Percentiles rank a stretch among this genome's conserved stretches.
phyloP scores from a whole-genome alignment of 2,888 invertebrate species.

The Tinea trinotella region DNA sequence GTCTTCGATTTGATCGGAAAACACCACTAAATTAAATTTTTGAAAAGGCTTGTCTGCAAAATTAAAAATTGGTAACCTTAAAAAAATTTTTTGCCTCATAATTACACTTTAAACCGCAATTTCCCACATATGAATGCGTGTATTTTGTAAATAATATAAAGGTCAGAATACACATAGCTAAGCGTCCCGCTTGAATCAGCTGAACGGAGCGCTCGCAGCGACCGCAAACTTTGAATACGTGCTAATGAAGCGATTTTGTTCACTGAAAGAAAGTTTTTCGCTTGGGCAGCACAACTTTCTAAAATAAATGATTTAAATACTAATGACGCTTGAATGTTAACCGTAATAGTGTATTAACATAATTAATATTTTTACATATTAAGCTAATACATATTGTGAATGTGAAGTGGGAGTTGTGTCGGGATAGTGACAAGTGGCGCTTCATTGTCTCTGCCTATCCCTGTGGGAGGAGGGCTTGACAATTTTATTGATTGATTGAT shows the following conservation, averaged over 20 bases:
- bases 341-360: slow-evolving; percentile 5
- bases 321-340: slow-evolving; percentile 2
- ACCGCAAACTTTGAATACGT: slow-evolving; percentile 19
- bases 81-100: neutral
- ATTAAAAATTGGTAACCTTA: no score
- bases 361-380: neutral
- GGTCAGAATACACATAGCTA: slow-evolving; percentile 14
- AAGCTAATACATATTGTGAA: neutral
- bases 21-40: no score
- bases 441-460: no score
- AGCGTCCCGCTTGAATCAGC: slow-evolving; percentile 12
- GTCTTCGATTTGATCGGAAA: no score
- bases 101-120: neutral
- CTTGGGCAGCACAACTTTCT: slow-evolving; percentile 8
- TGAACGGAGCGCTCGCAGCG: slow-evolving; percentile 13
- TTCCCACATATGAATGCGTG: slow-evolving; percentile 4
- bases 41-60: no score
- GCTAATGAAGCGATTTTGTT: slow-evolving; percentile 18
- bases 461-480: no score
- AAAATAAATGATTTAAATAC: slow-evolving; percentile 14
- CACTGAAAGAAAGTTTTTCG: slow-evolving; percentile 17
- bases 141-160: neutral
- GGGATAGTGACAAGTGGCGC: no score
- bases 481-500: no score
- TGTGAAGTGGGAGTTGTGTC: no score